These are phyloP conservation scores for Megaceryle maxima DNA, from an alignment of 2,113 vertebrate species.

Conservation along the genomic window DNA sequence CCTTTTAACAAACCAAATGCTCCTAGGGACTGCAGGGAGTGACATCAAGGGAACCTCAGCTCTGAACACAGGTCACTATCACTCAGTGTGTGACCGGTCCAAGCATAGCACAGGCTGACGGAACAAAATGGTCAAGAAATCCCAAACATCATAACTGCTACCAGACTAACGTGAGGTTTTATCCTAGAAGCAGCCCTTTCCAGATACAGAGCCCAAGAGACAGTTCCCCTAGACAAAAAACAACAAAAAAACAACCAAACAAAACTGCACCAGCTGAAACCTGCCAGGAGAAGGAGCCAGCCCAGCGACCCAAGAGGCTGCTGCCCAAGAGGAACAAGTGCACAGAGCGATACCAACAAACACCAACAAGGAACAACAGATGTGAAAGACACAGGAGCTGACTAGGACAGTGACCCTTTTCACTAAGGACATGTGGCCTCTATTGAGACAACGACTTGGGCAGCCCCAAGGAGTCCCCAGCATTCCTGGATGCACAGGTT, in stretches of 20 bases:
- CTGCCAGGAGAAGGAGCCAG: neutral
- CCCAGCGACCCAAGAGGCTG: neutral
- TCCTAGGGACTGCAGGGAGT: neutral
- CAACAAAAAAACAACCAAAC: too few relatives aligned
- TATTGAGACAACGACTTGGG: neutral
- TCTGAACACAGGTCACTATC: neutral
- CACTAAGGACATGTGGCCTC: neutral
- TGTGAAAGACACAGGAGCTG: neutral
- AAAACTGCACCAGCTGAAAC: neutral
- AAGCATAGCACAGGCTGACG: neutral
- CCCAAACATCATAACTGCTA: neutral
- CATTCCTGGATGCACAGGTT: neutral
- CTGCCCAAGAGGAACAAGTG: slow-evolving; percentile 13
- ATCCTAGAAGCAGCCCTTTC: neutral
- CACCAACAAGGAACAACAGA: neutral
- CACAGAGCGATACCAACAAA: neutral
- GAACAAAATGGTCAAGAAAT: neutral
- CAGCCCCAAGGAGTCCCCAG: neutral
- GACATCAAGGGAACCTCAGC: neutral
- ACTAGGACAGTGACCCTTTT: neutral
- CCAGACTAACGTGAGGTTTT: neutral
- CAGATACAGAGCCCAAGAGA: neutral
- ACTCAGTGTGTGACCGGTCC: fast-evolving
- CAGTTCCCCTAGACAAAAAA: neutral
- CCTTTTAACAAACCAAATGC: neutral